phyloP scores from a whole-genome alignment of 1,140 invertebrate species.

The Apis cerana region DNA sequence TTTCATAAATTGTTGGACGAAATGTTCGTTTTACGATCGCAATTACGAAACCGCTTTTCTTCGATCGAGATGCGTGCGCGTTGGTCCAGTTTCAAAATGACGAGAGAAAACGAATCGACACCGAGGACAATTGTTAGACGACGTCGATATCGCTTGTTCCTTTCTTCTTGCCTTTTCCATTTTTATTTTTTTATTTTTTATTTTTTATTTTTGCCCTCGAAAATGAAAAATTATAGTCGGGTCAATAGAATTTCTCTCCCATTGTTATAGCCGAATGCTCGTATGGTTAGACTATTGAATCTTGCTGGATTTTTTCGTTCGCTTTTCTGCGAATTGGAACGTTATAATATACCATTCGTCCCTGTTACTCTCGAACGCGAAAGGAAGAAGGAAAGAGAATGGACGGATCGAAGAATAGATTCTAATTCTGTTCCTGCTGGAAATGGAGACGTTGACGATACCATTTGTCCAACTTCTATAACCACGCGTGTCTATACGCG shows the following conservation, averaged over 20 bases:
- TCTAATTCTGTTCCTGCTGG: constrained; percentile 68
- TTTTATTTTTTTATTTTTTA: not conserved
- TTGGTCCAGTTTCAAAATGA: constrained; percentile 8
- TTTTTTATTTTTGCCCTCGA: not conserved
- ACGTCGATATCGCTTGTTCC: constrained; percentile 33
- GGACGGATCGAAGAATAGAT: constrained; percentile 64
- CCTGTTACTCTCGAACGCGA: constrained; percentile 12
- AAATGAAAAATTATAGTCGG: constrained; percentile 52
- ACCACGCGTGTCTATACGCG: constrained; percentile 41
- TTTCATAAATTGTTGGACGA: no score
- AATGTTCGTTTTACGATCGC: not conserved
- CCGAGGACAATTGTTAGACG: constrained; percentile 34
- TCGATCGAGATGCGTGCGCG: not conserved
- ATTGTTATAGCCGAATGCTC: constrained; percentile 62
- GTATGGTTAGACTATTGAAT: constrained; percentile 54
- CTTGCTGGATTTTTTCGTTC: constrained; percentile 49
- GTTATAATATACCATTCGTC: constrained; percentile 43
- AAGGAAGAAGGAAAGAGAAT: constrained; percentile 63
- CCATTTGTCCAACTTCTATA: constrained; percentile 62
- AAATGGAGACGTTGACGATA: constrained; percentile 70
- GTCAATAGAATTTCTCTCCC: constrained; percentile 48
- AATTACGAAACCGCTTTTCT: not conserved
- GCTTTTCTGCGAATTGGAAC: constrained; percentile 34
- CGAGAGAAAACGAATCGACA: constrained; percentile 5
- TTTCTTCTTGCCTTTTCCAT: not conserved